Evolutionary conservation across 2,797 vertebrate genomes (phyloP).

Genomic region (Distichodus sexfasciatus): DNA sequence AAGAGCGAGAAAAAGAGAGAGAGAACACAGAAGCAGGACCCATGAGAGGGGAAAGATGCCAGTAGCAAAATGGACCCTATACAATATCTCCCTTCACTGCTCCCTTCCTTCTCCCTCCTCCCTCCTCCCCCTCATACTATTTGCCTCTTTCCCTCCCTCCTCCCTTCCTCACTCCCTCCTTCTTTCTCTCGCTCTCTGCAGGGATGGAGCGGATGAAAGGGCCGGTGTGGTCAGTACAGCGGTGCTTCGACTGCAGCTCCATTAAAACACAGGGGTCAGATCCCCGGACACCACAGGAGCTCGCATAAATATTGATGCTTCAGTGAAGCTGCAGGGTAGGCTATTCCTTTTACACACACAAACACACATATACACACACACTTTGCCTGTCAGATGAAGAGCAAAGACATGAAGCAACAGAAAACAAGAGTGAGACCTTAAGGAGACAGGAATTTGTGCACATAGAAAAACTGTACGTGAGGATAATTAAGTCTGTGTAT

Average conservation of each 20-base stretch:
- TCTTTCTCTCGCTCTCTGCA: constrained; percentile 25
- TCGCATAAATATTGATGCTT: constrained; percentile 43
- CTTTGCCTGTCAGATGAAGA: neutral
- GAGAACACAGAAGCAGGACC: neutral
- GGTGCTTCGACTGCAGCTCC: constrained; percentile 13
- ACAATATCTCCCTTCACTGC: neutral
- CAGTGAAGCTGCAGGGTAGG: constrained; percentile 29
- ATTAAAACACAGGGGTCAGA: constrained; percentile 6
- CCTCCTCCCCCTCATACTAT: neutral
- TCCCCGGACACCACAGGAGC: neutral
- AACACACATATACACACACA: constrained; percentile 12
- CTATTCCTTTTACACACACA: constrained; percentile 7
- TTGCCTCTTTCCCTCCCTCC: neutral
- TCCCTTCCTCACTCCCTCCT: neutral
- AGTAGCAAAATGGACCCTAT: neutral
- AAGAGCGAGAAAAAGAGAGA: too few relatives aligned
- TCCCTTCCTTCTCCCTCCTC: neutral
- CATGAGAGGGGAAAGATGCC: neutral
- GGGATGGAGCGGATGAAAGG: constrained; percentile 21
- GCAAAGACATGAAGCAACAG: constrained; percentile 30
- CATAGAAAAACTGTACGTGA: too few relatives aligned
- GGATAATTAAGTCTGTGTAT: too few relatives aligned
- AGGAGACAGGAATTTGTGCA: neutral
- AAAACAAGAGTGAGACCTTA: neutral
- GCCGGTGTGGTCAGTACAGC: constrained; percentile 8